Base-by-base conservation (phyloP, 2,888 invertebrate species). In the Metalampra italica region DNA sequence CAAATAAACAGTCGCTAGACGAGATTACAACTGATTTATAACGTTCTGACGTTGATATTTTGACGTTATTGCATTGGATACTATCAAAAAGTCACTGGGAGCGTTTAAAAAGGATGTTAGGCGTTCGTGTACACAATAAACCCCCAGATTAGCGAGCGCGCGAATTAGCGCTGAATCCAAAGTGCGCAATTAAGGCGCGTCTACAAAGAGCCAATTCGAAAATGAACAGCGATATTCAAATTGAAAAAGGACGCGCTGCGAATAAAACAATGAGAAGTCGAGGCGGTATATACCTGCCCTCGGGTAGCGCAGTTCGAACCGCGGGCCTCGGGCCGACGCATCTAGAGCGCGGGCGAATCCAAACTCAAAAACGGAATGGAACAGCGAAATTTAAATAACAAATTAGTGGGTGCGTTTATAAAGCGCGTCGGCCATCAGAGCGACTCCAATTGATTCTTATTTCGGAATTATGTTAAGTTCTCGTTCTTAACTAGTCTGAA, bases 141-240 rank as follows among this genome's bases (percentile, higher is more conserved):
- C 78, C 78, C 77, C 77, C 82, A 85, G 87, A 88, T 88, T 87
- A 87, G 85, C 77, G 78, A 73, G 62, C 77, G 73, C 73, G 77
- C 72, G 84, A 86, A 84, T 87, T 84, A 84, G 65, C 71, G 69
- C 73, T 86, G 88, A 89, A 88, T 89, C 79, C 71, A 89, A 89
- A 89, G 75, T 85, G 78, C 85, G 79, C 78, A 81, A 87, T 88
- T 87, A 85, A 78, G 73, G 75, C 74, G 71, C 79, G 78, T 80
- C 83, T 81, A 84, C 84, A 81, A 78, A 81, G 80, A 79, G 79
- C 78, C 79, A 77, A 83, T 83, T 78, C 78, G 78, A 83, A 84
- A 86, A 86, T 83, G 82, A 85, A 83, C 83, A 80, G 78, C 82
- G 81, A 79, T 85, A 83, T 87, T 88, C 82, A 86, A 87, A 88